phyloP scores from a whole-genome alignment of 1,140 invertebrate genomes.

The Anastrepha obliqua region DNA sequence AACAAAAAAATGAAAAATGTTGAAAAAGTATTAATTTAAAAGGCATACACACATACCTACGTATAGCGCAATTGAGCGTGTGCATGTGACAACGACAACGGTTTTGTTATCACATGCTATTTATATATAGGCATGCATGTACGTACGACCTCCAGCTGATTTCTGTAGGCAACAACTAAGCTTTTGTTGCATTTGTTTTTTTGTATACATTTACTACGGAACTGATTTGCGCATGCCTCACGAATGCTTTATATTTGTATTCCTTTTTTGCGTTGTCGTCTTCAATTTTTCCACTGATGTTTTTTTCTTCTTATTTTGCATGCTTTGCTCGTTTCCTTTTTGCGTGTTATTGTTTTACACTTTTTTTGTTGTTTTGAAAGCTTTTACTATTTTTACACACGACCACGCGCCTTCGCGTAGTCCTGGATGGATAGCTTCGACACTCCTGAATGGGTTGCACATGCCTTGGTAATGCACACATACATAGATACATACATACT shows the following conservation, averaged over 20 bases:
- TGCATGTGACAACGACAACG: background rate
- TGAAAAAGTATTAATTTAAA: too few relatives aligned
- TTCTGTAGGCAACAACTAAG: conserved; percentile 6
- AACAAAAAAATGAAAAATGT: too few relatives aligned
- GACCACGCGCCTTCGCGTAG: background rate
- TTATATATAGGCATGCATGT: background rate
- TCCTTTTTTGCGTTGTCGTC: background rate
- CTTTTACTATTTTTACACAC: conserved; percentile 53
- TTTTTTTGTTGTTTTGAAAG: background rate
- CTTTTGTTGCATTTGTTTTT: conserved; percentile 40
- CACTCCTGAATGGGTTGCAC: conserved; percentile 35
- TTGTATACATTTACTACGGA: conserved; percentile 32
- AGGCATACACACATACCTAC: background rate
- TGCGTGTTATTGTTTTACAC: background rate
- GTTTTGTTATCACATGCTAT: conserved; percentile 16
- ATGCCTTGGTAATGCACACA: background rate
- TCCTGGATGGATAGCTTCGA: conserved; percentile 36
- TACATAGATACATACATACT: background rate
- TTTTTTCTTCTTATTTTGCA: background rate
- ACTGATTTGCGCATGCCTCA: conserved; percentile 34
- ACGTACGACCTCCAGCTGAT: conserved; percentile 26
- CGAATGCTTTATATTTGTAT: background rate
- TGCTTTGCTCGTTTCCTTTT: conserved; percentile 4
- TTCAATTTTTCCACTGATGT: background rate
- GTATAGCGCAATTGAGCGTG: background rate